Evolutionary conservation across 2,888 invertebrate species (phyloP).

Genomic region (Euplexia lucipara): DNA sequence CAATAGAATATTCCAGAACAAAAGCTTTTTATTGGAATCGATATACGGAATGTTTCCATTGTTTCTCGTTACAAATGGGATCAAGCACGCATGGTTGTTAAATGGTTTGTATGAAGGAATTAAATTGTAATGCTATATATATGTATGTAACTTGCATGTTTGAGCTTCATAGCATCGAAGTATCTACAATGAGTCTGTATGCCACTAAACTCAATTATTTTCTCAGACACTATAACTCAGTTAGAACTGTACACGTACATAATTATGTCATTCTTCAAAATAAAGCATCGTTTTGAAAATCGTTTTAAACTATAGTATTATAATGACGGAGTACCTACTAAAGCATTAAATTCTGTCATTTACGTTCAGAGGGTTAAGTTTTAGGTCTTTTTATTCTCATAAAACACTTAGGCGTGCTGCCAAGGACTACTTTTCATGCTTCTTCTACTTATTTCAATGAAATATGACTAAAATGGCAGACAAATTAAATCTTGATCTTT

Average conservation of each 20-base stretch:
- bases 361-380: neutral
- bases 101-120: neutral
- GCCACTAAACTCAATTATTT: too few species aligned
- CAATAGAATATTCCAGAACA: neutral
- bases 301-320: too few species aligned
- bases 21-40: neutral
- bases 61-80: neutral
- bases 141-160: too few species aligned
- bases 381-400: conserved; percentile 10
- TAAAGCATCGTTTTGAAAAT: too few species aligned
- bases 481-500: conserved; percentile 24
- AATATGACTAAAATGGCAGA: conserved; percentile 20
- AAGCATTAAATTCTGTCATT: neutral
- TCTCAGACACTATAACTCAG: too few species aligned
- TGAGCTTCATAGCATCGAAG: too few species aligned
- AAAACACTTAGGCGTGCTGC: conserved; percentile 28
- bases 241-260: too few species aligned
- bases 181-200: too few species aligned
- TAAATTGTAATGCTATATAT: neutral
- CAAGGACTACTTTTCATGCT: conserved; percentile 18
- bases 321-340: neutral
- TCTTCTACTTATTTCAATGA: conserved; percentile 21
- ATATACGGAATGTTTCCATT: conserved; percentile 9
- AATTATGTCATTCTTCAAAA: too few species aligned
- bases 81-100: neutral